Evolutionary conservation across 2,888 invertebrate genomes (phyloP).

Genomic region (Pseudococcus jackbeardsleyi): DNA sequence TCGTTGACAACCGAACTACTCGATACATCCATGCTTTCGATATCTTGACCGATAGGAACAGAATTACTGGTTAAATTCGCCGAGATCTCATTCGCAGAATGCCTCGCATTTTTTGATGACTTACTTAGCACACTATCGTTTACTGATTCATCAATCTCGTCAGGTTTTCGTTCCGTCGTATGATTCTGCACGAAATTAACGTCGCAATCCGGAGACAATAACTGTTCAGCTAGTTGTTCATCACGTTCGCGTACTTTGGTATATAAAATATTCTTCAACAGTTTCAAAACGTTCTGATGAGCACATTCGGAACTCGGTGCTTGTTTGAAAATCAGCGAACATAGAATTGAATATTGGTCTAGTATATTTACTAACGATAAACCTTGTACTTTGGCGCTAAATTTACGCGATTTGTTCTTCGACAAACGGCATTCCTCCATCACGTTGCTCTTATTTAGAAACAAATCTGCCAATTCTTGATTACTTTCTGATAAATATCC

Average conservation of each 20-base stretch:
- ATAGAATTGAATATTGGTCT: slow-evolving; percentile 55
- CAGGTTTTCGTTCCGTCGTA: neutral
- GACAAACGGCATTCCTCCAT: slow-evolving; percentile 56
- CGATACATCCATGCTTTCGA: slow-evolving; percentile 30
- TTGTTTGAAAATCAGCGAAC: slow-evolving; percentile 54
- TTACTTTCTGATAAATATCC: slow-evolving; percentile 29
- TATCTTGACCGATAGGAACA: neutral
- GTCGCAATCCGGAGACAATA: neutral
- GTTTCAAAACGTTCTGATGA: slow-evolving; percentile 36
- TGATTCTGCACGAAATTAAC: neutral
- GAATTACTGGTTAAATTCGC: neutral
- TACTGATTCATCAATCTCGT: neutral
- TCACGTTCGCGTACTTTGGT: neutral
- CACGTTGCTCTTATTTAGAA: slow-evolving; percentile 20
- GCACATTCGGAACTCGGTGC: neutral
- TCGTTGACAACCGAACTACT: neutral
- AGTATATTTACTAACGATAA: slow-evolving; percentile 42
- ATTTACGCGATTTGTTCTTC: slow-evolving; percentile 40
- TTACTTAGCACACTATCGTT: neutral
- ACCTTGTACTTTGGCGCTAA: slow-evolving; percentile 55
- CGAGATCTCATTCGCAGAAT: neutral
- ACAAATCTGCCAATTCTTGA: slow-evolving; percentile 54
- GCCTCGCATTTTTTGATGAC: neutral
- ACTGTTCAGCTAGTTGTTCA: neutral
- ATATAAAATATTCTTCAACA: slow-evolving; percentile 40